phyloP scores from a whole-genome alignment of 1,140 invertebrate genomes.

The Plectrocnemia conspersa region DNA sequence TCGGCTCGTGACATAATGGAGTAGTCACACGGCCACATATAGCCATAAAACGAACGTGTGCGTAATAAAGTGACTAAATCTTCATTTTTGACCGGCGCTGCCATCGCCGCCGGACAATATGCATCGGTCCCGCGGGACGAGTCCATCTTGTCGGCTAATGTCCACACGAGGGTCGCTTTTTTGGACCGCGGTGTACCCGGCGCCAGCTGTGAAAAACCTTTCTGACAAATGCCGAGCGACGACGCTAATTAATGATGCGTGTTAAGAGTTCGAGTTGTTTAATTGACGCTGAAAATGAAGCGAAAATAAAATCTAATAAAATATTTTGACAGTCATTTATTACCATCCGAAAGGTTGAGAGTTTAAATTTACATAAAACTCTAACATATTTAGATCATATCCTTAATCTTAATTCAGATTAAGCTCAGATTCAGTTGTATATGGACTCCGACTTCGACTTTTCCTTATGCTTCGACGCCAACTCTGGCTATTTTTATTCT shows the following conservation, averaged over 20 bases:
- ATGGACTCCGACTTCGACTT: too few relatives aligned
- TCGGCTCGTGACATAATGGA: too few relatives aligned
- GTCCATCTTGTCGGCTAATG: slow-evolving; percentile 35
- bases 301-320: not conserved
- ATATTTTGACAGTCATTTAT: not conserved
- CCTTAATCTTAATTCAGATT: too few relatives aligned
- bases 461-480: too few relatives aligned
- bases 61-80: slow-evolving; percentile 37
- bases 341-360: too few relatives aligned
- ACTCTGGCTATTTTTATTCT: too few relatives aligned
- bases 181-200: slow-evolving; percentile 6
- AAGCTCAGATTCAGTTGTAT: too few relatives aligned
- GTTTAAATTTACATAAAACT: too few relatives aligned
- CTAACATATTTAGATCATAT: too few relatives aligned
- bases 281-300: slow-evolving; percentile 7
- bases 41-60: slow-evolving; percentile 35
- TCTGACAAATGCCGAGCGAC: slow-evolving; percentile 18
- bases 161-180: slow-evolving; percentile 17
- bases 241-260: slow-evolving; percentile 23
- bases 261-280: too few relatives aligned
- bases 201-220: slow-evolving; percentile 7
- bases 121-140: slow-evolving; percentile 35
- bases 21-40: slow-evolving; percentile 1
- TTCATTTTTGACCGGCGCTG: slow-evolving; percentile 32
- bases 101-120: slow-evolving; percentile 29